phyloP scores from a whole-genome alignment of 2,113 vertebrate genomes.

The Chionodraco myersi region DNA sequence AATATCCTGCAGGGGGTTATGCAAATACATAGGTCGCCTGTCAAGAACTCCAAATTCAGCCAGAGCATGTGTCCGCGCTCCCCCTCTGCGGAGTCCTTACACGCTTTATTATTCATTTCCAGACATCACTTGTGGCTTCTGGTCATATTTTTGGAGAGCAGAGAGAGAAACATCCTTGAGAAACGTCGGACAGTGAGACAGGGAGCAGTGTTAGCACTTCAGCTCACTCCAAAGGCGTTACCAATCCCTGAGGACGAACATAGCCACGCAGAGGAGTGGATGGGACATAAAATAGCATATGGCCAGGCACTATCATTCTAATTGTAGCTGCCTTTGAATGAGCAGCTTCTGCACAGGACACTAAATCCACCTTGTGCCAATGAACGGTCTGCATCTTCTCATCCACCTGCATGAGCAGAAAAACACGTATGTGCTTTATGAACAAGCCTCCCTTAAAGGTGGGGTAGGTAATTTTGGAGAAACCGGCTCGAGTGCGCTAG shows the following conservation, averaged over 20 bases:
- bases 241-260: conserved; percentile 28
- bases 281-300: conserved; percentile 50
- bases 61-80: conserved; percentile 22
- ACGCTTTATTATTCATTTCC: conserved; percentile 60
- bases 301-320: conserved; percentile 50
- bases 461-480: no score
- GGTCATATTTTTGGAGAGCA: conserved; percentile 52
- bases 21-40: conserved; percentile 53
- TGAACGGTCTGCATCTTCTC: conserved; percentile 49
- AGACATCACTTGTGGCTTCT: conserved; percentile 61
- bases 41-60: conserved; percentile 55
- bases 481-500: no score
- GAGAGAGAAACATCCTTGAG: conserved; percentile 54
- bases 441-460: conserved; percentile 8
- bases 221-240: conserved; percentile 45
- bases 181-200: conserved; percentile 33
- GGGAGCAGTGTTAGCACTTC: conserved; percentile 38
- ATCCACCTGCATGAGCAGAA: conserved; percentile 31
- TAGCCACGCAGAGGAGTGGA: conserved; percentile 33
- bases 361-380: conserved; percentile 57
- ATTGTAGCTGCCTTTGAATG: conserved; percentile 62
- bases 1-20: conserved; percentile 52
- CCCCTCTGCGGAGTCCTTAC: conserved; percentile 55
- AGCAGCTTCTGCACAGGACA: conserved; percentile 21
- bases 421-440: conserved; percentile 34